Percentiles rank a stretch among this genome's conserved stretches.
Evolutionary conservation across 2,888 invertebrate species (phyloP).

Genomic region (Macrophya alboannulata): DNA sequence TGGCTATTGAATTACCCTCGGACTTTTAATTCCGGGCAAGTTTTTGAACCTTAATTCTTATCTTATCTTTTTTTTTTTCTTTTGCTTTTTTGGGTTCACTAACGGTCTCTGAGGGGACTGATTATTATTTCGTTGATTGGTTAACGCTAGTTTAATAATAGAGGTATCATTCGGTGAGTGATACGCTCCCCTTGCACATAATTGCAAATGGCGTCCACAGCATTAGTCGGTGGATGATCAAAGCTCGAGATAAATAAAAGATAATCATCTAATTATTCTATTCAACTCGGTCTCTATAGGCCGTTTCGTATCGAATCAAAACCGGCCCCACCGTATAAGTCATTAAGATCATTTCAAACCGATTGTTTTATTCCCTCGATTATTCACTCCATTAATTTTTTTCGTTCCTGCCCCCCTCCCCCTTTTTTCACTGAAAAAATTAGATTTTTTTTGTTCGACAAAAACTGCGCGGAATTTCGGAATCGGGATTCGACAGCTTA

Average conservation of each 20-base stretch:
- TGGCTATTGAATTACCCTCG: background rate
- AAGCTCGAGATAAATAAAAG: conserved; percentile 76
- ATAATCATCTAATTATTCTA: conserved; percentile 77
- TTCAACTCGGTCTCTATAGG: conserved; percentile 67
- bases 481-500: background rate
- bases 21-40: background rate
- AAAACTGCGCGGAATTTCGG: background rate
- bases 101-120: conserved; percentile 5
- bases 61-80: background rate
- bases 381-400: background rate
- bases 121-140: conserved; percentile 47
- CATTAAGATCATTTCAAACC: conserved; percentile 36
- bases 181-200: conserved; percentile 73
- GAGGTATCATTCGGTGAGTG: conserved; percentile 76
- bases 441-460: background rate
- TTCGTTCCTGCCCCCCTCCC: background rate
- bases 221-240: conserved; percentile 69
- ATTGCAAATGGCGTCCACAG: conserved; percentile 75
- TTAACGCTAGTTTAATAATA: conserved; percentile 69
- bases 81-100: background rate
- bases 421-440: background rate
- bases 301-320: conserved; percentile 63
- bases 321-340: conserved; percentile 37
- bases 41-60: background rate
- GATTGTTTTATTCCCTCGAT: conserved; percentile 43